Percentiles rank a stretch among this genome's conserved stretches.
phyloP scores from a whole-genome alignment of 1,140 invertebrate species.

The Drosophila ohnishii region DNA sequence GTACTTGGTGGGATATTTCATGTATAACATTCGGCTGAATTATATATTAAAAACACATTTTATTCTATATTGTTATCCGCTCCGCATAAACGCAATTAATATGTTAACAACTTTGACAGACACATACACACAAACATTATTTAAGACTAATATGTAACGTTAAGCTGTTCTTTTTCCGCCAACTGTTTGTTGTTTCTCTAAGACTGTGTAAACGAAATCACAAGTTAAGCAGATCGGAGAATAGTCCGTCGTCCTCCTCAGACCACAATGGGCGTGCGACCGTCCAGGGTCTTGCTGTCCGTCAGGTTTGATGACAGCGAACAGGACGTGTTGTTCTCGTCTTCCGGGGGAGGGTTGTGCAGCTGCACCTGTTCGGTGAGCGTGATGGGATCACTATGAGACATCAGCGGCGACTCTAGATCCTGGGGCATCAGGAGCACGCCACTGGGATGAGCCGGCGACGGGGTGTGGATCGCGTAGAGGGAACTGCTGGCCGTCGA shows the following conservation, averaged over 20 bases:
- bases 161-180: conserved; percentile 47
- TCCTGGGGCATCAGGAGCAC: conserved; percentile 27
- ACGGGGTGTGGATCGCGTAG: conserved; percentile 73
- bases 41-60: not conserved
- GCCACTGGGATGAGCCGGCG: conserved; percentile 44
- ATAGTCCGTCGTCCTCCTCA: conserved; percentile 24
- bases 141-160: conserved; percentile 74
- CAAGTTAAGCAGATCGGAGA: conserved; percentile 59
- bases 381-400: conserved; percentile 53
- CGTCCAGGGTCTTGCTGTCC: conserved; percentile 79
- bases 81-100: conserved; percentile 53
- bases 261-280: conserved; percentile 77
- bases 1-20: conserved; percentile 21
- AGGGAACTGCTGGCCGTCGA: conserved; percentile 71
- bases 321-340: conserved; percentile 77
- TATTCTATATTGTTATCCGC: not conserved
- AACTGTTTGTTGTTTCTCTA: conserved; percentile 46
- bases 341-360: conserved; percentile 60
- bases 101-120: conserved; percentile 45
- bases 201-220: conserved; percentile 67
- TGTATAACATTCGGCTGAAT: not conserved
- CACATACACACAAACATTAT: conserved; percentile 71
- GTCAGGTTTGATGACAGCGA: conserved; percentile 80
- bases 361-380: conserved; percentile 72
- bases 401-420: conserved; percentile 45